Conservation (phyloP, 2,888 invertebrate genomes). For the Drepanosiphum platanoidis region DNA sequence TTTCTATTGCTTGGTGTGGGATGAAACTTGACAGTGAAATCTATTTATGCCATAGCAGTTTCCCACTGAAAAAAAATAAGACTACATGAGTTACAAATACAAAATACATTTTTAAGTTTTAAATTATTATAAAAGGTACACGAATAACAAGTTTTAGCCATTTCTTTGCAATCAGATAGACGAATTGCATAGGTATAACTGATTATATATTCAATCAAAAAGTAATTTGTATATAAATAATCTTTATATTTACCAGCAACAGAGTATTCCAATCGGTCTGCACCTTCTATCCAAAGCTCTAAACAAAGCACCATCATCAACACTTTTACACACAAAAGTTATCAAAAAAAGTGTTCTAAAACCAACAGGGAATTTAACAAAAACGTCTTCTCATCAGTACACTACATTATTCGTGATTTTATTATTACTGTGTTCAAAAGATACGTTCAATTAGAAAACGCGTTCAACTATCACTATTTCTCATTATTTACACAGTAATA, state of each 20-base stretch:
- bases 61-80: conserved; percentile 25
- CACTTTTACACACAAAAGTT: background rate
- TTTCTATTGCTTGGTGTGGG: conserved; percentile 49
- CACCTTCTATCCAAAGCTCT: background rate
- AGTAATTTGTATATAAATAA: background rate
- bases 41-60: conserved; percentile 44
- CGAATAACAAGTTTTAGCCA: no score
- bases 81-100: background rate
- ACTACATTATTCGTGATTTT: no score
- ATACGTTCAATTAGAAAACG: no score
- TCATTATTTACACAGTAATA: no score
- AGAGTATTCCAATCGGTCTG: conserved; percentile 18
- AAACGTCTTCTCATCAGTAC: no score
- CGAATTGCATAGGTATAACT: no score
- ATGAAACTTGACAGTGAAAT: conserved; percentile 44
- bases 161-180: no score
- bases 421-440: no score
- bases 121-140: background rate
- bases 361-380: no score
- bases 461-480: no score
- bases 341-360: background rate
- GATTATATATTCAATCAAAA: background rate
- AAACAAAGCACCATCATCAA: no score
- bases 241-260: conserved; percentile 41
- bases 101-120: background rate